Evolutionary conservation across 2,888 invertebrate species (phyloP), one percentile per base, ranked within the genome.

Genomic region (Hyposoter dolosus): DNA sequence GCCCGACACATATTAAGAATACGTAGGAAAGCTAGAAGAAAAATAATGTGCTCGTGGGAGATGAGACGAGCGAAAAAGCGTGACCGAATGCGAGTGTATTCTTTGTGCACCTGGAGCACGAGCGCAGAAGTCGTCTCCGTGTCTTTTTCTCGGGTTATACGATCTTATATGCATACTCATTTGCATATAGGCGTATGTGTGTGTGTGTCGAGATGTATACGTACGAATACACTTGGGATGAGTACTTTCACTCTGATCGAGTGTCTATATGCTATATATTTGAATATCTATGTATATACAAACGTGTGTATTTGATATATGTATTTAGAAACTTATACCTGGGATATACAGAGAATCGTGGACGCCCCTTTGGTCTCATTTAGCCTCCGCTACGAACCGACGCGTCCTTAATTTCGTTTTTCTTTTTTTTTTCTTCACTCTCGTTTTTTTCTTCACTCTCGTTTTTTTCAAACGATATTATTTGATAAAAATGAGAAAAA

Each of bases 191-290:
- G 10, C 35, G 53, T 40, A 32, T n/a, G 19, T 68, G 66, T 68
- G 60, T 60, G 72, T 56, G 28, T 56, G 6, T 60, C 1, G 7
- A 3, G 15, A 75, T 15, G 43, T 17, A 12, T 1, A 72, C 35
- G 53, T 32, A 50, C 53, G 35, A n/a, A 72, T 66, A 75, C 72
- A 69, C 43, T 15, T 35, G 45, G 19, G 43, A 28, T 17, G 40
- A 23, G 69, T 66, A 85, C 85, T 85, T 85, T 85, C 85, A 83
- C 85, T 85, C 56, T 66, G 71, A 85, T 83, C 85, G 83, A 76
- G 83, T 83, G 69, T 79, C 83, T 71, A 19, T 69, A 53, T 56
- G 65, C 45, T 28, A 66, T 77, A 69, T 50, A 69, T 56, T 66
- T 40, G 17, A 47, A 32, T 60, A 43, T 47, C 23, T 60, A 45